Percentiles rank a stretch among this genome's conserved stretches.
Conservation (phyloP, 2,888 invertebrate species). For the Pristionchus japonicus region DNA sequence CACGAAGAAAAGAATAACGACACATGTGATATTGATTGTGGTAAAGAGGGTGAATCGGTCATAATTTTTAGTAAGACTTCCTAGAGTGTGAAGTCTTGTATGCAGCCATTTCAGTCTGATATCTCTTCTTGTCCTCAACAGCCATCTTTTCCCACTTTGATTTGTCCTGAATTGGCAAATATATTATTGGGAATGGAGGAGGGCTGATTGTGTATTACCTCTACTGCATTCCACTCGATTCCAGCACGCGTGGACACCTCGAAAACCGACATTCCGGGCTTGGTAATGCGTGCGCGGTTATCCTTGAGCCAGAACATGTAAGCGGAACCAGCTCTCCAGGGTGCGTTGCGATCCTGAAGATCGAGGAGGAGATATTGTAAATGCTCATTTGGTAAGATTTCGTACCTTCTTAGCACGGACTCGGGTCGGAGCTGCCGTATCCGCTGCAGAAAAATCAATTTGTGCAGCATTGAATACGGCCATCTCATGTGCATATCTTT, state of each 20-base stretch:
- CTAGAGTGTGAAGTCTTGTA: not conserved
- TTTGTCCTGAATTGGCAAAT: not conserved
- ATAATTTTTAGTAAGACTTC: no score
- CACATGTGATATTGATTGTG: no score
- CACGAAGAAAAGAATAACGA: no score
- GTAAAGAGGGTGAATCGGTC: no score
- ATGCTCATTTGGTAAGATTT: no score
- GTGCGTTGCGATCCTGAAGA: conserved; percentile 85
- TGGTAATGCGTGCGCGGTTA: conserved; percentile 86
- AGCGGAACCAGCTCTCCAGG: conserved; percentile 90
- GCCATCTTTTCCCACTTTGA: not conserved
- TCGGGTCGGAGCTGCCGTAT: no score
- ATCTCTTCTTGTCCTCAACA: not conserved
- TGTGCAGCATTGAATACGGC: no score
- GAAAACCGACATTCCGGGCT: conserved; percentile 89
- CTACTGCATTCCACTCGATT: conserved; percentile 48
- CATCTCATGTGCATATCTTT: no score
- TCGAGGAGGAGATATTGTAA: no score
- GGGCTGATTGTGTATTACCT: not conserved
- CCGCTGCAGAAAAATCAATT: no score
- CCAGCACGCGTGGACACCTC: conserved; percentile 85
- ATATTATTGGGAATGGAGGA: not conserved
- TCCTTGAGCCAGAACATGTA: conserved; percentile 94
- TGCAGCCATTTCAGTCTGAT: not conserved
- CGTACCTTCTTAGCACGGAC: no score